Evolutionary conservation across 2,113 vertebrate genomes (phyloP).

Genomic region (Melierax canorus): DNA sequence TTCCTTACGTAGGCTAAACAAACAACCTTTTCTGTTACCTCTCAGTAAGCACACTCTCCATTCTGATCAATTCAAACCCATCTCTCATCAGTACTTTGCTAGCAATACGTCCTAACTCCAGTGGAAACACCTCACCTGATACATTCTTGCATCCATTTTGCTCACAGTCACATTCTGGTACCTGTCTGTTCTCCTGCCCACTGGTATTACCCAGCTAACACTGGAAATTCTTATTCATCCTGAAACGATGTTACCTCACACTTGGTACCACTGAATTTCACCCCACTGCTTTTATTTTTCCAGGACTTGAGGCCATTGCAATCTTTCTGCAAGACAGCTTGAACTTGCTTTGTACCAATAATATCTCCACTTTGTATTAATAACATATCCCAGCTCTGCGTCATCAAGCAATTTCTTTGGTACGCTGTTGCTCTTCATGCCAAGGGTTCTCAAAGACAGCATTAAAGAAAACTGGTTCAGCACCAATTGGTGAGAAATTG

Average conservation of each 20-base stretch:
- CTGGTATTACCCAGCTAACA: background rate
- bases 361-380: background rate
- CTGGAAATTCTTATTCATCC: background rate
- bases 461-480: conserved; percentile 20
- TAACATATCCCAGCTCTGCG: background rate
- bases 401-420: background rate
- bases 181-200: background rate
- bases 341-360: background rate
- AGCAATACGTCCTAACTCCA: background rate
- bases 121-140: background rate
- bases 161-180: background rate
- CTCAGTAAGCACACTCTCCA: background rate
- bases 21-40: background rate
- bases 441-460: background rate
- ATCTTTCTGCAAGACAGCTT: background rate
- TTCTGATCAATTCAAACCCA: background rate
- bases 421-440: background rate
- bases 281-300: background rate
- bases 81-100: background rate
- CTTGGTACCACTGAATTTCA: background rate
- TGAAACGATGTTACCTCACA: background rate
- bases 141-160: background rate
- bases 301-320: background rate
- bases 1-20: background rate
- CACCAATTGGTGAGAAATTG: background rate